phyloP scores from a whole-genome alignment of 2,113 vertebrate genomes.

The Pelobates fuscus region DNA sequence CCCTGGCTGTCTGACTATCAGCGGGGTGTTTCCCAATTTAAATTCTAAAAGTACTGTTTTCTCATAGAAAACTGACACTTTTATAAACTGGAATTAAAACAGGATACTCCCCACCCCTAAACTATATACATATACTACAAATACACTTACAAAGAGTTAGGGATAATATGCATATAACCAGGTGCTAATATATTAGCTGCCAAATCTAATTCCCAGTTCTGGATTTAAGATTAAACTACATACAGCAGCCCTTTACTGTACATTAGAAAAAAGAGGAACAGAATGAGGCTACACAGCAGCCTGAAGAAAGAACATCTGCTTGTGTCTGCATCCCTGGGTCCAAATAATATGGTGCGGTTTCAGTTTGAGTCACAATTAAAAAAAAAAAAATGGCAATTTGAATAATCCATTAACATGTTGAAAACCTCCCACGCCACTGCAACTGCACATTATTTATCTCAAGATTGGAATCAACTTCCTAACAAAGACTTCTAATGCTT shows the following conservation, averaged over 20 bases:
- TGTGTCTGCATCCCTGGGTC: conserved; percentile 32
- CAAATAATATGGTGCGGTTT: conserved; percentile 46
- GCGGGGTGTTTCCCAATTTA: too few relatives aligned
- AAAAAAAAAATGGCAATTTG: conserved; percentile 28
- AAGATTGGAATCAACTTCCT: conserved; percentile 28
- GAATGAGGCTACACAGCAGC: conserved; percentile 15
- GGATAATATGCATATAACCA: too few relatives aligned
- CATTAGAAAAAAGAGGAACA: conserved; percentile 8
- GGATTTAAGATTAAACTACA: not conserved
- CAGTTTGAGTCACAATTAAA: conserved; percentile 35
- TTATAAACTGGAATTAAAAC: too few relatives aligned
- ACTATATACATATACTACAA: too few relatives aligned
- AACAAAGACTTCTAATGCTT: conserved; percentile 39
- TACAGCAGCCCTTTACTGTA: not conserved
- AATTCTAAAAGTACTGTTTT: too few relatives aligned
- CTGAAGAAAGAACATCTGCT: conserved; percentile 43
- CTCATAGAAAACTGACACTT: too few relatives aligned
- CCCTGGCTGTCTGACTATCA: too few relatives aligned
- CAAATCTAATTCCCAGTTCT: not conserved
- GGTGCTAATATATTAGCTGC: not conserved
- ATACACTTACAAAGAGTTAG: too few relatives aligned
- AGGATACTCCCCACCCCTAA: too few relatives aligned
- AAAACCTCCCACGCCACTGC: conserved; percentile 34
- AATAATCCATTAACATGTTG: conserved; percentile 48
- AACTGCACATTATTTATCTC: conserved; percentile 47